These are phyloP conservation scores for Tinea trinotella DNA, from an alignment of 2,888 invertebrate species.

Conservation along the genomic window DNA sequence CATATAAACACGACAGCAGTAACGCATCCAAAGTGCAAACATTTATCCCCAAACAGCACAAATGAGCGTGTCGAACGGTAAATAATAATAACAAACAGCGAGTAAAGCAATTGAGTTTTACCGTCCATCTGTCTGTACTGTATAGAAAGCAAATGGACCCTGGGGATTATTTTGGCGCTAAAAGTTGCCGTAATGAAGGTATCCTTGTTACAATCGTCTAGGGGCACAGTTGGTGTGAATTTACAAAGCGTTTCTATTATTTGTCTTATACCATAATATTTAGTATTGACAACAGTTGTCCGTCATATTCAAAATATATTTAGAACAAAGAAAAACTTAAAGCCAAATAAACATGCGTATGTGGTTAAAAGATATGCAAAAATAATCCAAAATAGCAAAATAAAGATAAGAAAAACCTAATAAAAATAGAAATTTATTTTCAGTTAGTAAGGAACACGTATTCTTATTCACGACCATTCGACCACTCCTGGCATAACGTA, in stretches of 20 bases:
- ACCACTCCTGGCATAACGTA: neutral
- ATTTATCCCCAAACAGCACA: conserved; percentile 1
- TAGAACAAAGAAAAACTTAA: too few species aligned
- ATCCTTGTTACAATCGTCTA: neutral
- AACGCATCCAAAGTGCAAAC: neutral
- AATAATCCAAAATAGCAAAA: too few species aligned
- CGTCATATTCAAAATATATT: too few species aligned
- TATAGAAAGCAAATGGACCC: conserved; percentile 2
- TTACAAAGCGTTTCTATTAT: neutral
- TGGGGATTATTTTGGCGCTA: conserved; percentile 5
- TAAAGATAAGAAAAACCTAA: too few species aligned
- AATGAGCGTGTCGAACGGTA: conserved; percentile 17
- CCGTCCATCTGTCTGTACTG: conserved; percentile 11
- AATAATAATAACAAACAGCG: conserved; percentile 13
- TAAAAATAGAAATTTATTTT: too few species aligned
- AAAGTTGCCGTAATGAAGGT: conserved; percentile 10
- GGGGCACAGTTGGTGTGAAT: neutral
- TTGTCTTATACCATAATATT: too few species aligned
- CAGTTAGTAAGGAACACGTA: neutral
- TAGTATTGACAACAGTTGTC: too few species aligned
- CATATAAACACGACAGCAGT: neutral
- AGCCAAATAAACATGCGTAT: too few species aligned
- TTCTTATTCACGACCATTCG: neutral
- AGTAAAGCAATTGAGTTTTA: conserved; percentile 9
- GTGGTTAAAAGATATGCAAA: too few species aligned